phyloP scores from a whole-genome alignment of 2,113 vertebrate genomes.

The rat (Rattus norvegicus) region DNA sequence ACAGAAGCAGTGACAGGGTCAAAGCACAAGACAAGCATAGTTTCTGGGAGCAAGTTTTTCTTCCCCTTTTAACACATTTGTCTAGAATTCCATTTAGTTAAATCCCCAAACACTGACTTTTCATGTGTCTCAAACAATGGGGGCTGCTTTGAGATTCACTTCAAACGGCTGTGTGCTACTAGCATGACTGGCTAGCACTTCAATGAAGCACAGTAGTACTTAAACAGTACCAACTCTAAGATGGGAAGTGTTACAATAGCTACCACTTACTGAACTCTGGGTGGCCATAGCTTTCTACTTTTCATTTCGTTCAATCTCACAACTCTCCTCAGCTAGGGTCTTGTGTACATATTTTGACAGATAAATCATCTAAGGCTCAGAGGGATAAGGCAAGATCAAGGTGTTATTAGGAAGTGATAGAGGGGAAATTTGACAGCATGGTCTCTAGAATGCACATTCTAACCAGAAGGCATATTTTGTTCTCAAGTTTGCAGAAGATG shows the following conservation, averaged over 20 bases:
- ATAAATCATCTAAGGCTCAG: background rate
- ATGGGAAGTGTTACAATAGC: constrained; percentile 6
- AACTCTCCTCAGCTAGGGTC: background rate
- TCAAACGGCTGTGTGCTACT: constrained; percentile 38
- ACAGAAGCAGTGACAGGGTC: constrained; percentile 25
- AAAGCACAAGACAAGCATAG: constrained; percentile 45
- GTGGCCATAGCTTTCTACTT: background rate
- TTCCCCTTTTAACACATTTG: constrained; percentile 33
- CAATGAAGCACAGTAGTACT: background rate
- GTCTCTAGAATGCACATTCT: background rate
- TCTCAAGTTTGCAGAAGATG: background rate
- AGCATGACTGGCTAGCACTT: constrained; percentile 12
- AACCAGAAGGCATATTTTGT: background rate
- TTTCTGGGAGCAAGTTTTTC: constrained; percentile 15
- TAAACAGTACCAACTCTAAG: constrained; percentile 33
- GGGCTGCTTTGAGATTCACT: constrained; percentile 52
- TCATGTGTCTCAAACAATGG: constrained; percentile 37
- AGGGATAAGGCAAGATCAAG: background rate
- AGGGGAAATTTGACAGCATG: background rate
- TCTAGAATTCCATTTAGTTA: constrained; percentile 54
- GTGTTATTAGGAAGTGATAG: background rate
- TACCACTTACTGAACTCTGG: background rate
- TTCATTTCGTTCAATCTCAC: constrained; percentile 35
- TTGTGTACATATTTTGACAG: constrained; percentile 38
- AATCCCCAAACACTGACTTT: constrained; percentile 49